Evolutionary conservation across 1,140 invertebrate species (phyloP), one percentile per base, ranked within the genome.

Genomic region (Amphibalanus amphitrite): DNA sequence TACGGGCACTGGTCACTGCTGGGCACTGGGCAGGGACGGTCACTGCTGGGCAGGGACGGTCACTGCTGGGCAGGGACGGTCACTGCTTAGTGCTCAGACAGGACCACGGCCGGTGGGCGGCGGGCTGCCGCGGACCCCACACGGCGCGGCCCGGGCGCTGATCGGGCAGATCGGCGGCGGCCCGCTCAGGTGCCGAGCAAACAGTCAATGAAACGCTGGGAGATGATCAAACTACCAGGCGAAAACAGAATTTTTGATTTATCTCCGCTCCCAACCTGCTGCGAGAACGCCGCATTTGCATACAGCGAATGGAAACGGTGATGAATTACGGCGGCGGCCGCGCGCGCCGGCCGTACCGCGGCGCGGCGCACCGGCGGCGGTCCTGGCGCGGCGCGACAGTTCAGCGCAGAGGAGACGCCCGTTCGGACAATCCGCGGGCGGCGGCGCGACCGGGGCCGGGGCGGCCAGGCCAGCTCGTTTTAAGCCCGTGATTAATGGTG

Each of bases 171-270:
- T 59, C 47, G 1, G 1, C 23, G 23, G 10, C 47, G 23, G 13
- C 17, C 13, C 47, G 47, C 10, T 23, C 47, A 59, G 47, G 47
- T 59, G 17, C 47, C 47, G 47, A 13, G 47, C 47, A 59, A 59
- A 59, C 47, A 59, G 47, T 59, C 47, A 59, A 59, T 59, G 47
- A 59, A 59, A 59, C 20, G 47, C 47, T 59, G 47, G 6, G 47
- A 59, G 47, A 59, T 59, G 47, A 59, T 6, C 10, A 59, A 59
- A 59, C 47, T 59, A 59, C 47, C 47, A 59, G 47, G 47, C 47
- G 47, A 59, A 59, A 59, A 59, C 47, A 59, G 47, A 59, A 59
- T 59, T 59, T 59, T 59, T 59, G 47, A 59, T 59, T 59, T 59
- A 59, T 59, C 47, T 59, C 20, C 17, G 47, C 47, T 23, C 47